A percentile compares a stretch with the other conserved stretches of the same genome.
These are phyloP conservation scores for Ictidomys tridecemlineatus DNA, from an alignment of 2,113 vertebrate genomes.

Conservation along the genomic window DNA sequence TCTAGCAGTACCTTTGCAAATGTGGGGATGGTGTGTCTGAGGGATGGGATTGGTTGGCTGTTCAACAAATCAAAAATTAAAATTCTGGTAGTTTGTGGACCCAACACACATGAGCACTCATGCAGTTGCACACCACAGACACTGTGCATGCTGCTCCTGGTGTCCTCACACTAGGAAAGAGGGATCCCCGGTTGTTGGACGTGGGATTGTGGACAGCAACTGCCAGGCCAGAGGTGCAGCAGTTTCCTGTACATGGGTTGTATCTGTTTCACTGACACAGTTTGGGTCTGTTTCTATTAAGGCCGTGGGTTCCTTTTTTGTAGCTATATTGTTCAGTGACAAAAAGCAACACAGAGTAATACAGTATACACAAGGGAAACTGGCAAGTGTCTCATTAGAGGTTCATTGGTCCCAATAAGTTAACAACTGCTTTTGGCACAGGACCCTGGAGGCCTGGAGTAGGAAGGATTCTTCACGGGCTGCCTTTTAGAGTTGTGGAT, in stretches of 20 bases:
- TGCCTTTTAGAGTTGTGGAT: not conserved
- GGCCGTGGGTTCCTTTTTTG: not conserved
- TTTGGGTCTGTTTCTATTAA: not conserved
- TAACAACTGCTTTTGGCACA: not conserved
- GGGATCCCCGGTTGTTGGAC: not conserved
- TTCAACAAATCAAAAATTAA: not conserved
- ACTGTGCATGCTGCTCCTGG: not conserved
- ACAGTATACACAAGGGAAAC: not conserved
- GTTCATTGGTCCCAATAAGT: not conserved
- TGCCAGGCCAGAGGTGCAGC: not conserved
- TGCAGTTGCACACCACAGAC: not conserved
- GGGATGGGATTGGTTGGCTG: no score
- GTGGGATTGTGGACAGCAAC: not conserved
- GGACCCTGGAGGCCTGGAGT: not conserved
- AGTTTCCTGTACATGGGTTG: not conserved
- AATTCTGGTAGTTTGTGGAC: not conserved
- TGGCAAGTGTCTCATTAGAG: accelerated
- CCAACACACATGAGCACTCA: accelerated
- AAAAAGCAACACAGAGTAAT: not conserved
- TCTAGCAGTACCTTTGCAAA: not conserved
- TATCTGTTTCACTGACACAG: not conserved
- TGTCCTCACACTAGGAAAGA: not conserved
- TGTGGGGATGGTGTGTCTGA: accelerated
- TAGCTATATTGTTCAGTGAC: not conserved
- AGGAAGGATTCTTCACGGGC: no score